Conservation (phyloP, 2,113 vertebrate species). For the Noturus placidus region DNA sequence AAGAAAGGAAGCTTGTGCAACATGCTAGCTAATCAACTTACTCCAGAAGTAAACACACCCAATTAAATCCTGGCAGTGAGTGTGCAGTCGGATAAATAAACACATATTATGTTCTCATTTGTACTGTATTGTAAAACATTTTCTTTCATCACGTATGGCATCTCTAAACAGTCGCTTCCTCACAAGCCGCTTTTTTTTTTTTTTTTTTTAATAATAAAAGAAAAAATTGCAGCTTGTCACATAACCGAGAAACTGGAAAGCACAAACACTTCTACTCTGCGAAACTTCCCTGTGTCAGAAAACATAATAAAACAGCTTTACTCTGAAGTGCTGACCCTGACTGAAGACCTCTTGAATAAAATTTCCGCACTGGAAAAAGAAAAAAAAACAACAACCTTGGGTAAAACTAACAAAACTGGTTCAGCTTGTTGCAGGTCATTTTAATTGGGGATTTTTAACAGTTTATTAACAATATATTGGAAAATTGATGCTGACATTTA, state of each 20-base stretch:
- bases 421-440: not conserved
- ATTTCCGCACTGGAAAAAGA: too few relatives aligned
- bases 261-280: not conserved
- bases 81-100: too few relatives aligned
- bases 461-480: not conserved
- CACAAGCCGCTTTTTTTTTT: not conserved
- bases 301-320: not conserved
- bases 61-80: too few relatives aligned
- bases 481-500: not conserved
- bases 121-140: too few relatives aligned
- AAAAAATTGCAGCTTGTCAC: not conserved
- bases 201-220: not conserved
- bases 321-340: not conserved
- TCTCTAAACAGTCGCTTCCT: not conserved
- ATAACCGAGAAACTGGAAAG: not conserved
- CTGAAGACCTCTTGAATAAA: not conserved
- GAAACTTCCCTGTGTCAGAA: not conserved
- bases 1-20: too few relatives aligned
- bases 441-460: too few relatives aligned
- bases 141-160: not conserved
- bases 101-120: too few relatives aligned
- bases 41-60: too few relatives aligned
- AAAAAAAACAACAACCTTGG: not conserved
- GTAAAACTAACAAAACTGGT: not conserved
- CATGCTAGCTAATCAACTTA: too few relatives aligned